Evolutionary conservation across 1,140 invertebrate genomes (phyloP).

Genomic region (Macrobrachium nipponense): DNA sequence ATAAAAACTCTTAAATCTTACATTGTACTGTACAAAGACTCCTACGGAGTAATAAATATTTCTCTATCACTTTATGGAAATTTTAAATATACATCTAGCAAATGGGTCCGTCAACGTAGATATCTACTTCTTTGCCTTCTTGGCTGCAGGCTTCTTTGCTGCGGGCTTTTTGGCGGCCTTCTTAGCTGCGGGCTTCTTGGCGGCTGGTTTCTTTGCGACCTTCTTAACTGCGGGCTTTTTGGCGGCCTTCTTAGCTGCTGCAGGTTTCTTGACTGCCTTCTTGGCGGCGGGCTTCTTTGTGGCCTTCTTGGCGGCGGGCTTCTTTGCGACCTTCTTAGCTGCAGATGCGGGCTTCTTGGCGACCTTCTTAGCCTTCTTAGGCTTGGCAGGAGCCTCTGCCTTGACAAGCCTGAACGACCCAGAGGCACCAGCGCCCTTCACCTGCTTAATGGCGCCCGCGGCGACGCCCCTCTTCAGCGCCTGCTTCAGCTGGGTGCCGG

Average conservation of each 20-base stretch:
- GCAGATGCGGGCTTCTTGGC: slow-evolving; percentile 20
- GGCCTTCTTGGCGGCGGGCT: slow-evolving; percentile 6
- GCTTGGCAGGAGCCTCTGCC: slow-evolving; percentile 2
- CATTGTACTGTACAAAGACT: slow-evolving; percentile 28
- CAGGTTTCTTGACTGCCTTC: slow-evolving; percentile 3
- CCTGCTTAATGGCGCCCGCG: slow-evolving; percentile 34
- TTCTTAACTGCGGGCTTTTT: slow-evolving; percentile 47
- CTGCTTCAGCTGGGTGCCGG: slow-evolving; percentile 38
- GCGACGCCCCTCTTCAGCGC: slow-evolving; percentile 41
- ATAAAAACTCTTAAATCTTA: slow-evolving; percentile 13
- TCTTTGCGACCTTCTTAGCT: slow-evolving; percentile 17
- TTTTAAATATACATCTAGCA: neutral
- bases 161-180: slow-evolving; percentile 32
- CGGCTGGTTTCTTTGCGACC: slow-evolving; percentile 13
- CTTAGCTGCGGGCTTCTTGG: slow-evolving; percentile 32
- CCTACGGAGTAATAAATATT: slow-evolving; percentile 49
- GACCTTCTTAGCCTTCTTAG: slow-evolving; percentile 8
- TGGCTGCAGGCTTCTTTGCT: slow-evolving; percentile 23
- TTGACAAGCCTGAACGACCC: slow-evolving; percentile 49
- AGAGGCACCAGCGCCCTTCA: slow-evolving; percentile 49
- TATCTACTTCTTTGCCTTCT: slow-evolving; percentile 31
- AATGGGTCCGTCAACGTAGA: slow-evolving; percentile 1
- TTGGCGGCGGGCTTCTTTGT: slow-evolving; percentile 23
- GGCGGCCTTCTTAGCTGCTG: slow-evolving; percentile 33
- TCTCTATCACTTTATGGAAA: slow-evolving; percentile 15